Percentiles rank a stretch among this genome's conserved stretches.
These are phyloP conservation scores for Reinhardtius hippoglossoides DNA, from an alignment of 2,113 vertebrate genomes.

Conservation along the genomic window DNA sequence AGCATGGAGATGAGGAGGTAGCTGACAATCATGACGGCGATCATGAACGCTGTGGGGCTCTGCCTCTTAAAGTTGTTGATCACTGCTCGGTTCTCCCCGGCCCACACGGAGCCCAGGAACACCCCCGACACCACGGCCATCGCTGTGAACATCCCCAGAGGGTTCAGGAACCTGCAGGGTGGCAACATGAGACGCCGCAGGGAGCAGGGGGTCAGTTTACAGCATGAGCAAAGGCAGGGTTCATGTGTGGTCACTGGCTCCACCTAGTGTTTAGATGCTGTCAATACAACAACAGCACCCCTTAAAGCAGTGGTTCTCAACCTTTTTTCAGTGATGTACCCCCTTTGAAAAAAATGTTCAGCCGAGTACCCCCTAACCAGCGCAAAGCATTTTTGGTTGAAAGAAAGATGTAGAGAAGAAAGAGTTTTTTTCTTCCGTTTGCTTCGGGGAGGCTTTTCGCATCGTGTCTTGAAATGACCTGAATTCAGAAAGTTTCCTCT, in stretches of 20 bases:
- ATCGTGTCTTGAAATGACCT: too few relatives aligned
- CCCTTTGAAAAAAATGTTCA: too few relatives aligned
- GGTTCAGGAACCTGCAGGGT: conserved; percentile 88
- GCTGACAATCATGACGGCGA: conserved; percentile 88
- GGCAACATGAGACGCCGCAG: conserved; percentile 5
- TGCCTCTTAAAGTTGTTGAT: conserved; percentile 90
- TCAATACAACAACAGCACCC: conserved; percentile 31
- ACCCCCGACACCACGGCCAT: conserved; percentile 87
- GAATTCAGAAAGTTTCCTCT: too few relatives aligned
- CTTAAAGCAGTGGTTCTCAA: too few relatives aligned
- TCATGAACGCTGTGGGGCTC: conserved; percentile 87
- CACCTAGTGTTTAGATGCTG: conserved; percentile 53
- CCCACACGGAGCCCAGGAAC: conserved; percentile 90
- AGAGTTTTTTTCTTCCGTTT: too few relatives aligned
- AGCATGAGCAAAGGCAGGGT: neutral
- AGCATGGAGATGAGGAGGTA: conserved; percentile 92
- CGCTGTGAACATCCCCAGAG: conserved; percentile 91
- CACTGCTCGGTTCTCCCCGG: conserved; percentile 87
- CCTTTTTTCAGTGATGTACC: too few relatives aligned
- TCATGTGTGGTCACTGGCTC: conserved; percentile 43
- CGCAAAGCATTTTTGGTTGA: too few relatives aligned
- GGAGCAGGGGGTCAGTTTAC: neutral
- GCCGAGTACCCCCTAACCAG: too few relatives aligned
- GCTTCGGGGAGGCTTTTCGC: too few relatives aligned
- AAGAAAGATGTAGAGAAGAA: too few relatives aligned